These are phyloP conservation scores for Drosophila colorata DNA, from an alignment of 2,888 invertebrate genomes.

Conservation along the genomic window DNA sequence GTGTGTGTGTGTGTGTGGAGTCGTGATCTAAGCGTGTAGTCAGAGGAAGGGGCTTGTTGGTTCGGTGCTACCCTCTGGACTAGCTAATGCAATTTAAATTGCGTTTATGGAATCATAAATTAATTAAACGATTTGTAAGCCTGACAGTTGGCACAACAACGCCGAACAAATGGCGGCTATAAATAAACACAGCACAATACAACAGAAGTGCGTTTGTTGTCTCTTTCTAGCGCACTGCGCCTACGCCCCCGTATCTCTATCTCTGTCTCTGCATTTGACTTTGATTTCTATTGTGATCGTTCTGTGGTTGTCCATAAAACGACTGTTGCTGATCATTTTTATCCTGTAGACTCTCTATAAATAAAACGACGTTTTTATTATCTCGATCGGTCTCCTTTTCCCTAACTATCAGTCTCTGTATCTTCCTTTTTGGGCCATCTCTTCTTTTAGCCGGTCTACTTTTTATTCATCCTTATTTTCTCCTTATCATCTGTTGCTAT, in stretches of 20 bases:
- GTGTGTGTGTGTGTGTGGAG: background rate
- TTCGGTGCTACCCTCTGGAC: background rate
- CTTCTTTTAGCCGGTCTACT: background rate
- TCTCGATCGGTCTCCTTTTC: background rate
- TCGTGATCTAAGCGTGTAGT: background rate
- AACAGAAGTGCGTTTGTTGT: background rate
- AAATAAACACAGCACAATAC: constrained; percentile 52
- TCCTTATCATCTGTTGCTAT: too few relatives aligned
- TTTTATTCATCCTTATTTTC: too few relatives aligned
- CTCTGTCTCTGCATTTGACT: background rate
- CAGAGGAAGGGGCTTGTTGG: constrained; percentile 1
- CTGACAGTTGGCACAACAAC: constrained; percentile 73
- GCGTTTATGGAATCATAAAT: constrained; percentile 72
- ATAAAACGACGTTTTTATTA: background rate
- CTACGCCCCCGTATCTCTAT: background rate
- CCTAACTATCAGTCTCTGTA: too few relatives aligned
- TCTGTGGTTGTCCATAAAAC: background rate
- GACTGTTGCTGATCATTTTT: background rate
- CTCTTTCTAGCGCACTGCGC: constrained; percentile 14
- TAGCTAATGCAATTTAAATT: constrained; percentile 68
- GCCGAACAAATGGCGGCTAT: constrained; percentile 62
- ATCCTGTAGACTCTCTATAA: background rate
- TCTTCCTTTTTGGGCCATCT: too few relatives aligned
- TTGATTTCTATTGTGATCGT: background rate
- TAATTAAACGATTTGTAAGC: constrained; percentile 73